Evolutionary conservation across 92 coral and sea anemone genomes (phyloP).

Genomic region (Bergia sp.): DNA sequence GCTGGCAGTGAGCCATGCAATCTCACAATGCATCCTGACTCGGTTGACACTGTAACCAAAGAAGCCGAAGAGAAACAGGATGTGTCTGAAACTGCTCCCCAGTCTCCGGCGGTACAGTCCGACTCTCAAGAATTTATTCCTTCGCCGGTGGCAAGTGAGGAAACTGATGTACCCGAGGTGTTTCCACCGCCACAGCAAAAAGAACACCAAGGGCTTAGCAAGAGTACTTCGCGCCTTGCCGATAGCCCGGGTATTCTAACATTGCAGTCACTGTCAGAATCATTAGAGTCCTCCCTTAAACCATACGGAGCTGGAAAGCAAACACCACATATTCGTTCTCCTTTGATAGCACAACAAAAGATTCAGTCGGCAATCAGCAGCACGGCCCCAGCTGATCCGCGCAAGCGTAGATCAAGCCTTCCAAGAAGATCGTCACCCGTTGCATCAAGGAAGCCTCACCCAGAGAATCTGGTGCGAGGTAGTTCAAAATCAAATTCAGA

Average conservation of each 20-base stretch:
- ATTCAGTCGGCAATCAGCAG: slow-evolving; percentile 74
- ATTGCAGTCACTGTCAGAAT: slow-evolving; percentile 64
- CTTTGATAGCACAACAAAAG: slow-evolving; percentile 71
- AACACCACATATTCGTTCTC: slow-evolving; percentile 84
- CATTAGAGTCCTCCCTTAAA: slow-evolving; percentile 60
- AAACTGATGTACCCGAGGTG: not conserved
- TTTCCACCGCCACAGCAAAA: not conserved
- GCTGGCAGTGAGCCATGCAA: not conserved
- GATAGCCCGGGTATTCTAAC: slow-evolving; percentile 54
- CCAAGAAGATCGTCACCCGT: slow-evolving; percentile 93
- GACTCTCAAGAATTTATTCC: not conserved
- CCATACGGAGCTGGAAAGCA: slow-evolving; percentile 55
- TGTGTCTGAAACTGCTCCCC: not conserved
- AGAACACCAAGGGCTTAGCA: not conserved
- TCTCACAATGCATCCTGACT: not conserved
- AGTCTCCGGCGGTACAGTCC: not conserved
- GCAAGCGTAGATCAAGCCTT: slow-evolving; percentile 61
- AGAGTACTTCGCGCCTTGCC: not conserved
- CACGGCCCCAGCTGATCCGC: slow-evolving; percentile 46
- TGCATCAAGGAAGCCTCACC: slow-evolving; percentile 67
- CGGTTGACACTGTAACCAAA: not conserved
- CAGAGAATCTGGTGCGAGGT: slow-evolving; percentile 55
- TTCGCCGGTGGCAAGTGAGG: not conserved
- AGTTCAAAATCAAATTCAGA: slow-evolving; percentile 32
- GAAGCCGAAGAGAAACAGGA: not conserved